Base-by-base conservation (phyloP, 2,888 invertebrate genomes). In the Eupithecia subumbrata region DNA sequence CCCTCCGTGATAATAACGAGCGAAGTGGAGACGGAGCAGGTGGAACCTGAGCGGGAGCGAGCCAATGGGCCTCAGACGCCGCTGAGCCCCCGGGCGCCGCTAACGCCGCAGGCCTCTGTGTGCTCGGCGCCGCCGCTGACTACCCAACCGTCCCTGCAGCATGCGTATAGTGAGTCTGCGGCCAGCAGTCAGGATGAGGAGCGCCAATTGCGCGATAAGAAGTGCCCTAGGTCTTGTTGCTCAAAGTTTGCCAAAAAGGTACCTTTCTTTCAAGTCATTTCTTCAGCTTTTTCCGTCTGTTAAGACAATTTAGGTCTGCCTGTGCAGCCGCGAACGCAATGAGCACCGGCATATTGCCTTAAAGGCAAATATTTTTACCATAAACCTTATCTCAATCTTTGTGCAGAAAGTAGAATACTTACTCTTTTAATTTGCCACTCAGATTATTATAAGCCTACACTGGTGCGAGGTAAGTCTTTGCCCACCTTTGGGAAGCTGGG, bases 231-330 rank as follows among this genome's bases (percentile, higher is more conserved):
- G 81, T 97, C 97, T 52, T 97, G 98, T 88, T 98, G 98, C 91
- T 97, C 98, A 71, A 96, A 97, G 87, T 96, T 97, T 86, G 98
- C 98, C 79, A 96, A 97, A 90, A 98, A 98, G 96, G 98, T 97
- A 83, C n/a, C 2, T 18, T 48, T n/a, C 8, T 1, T 48, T n/a
- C 1, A 8, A 9, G 16, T 16, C 5, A 45, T 45, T 45, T 4
- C 0, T 45, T 14, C 43, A 43, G 14, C 12, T 12, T 43, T 43
- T 43, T 43, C 1, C 9, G 9, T 40, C 40, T 40, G 12, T 43
- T 14, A 11, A 2, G 11, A 43, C 12, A 2, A 43, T 43, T 43
- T 3, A 43, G 14, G 43, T 12, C 1, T 2, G n/a, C 8, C 11
- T 40, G 9, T 40, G 40, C 40, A 40, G 11, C 9, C 40, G 11